These are phyloP conservation scores for Ctenopoma multispine DNA, from an alignment of 2,797 vertebrate species.

Conservation along the genomic window DNA sequence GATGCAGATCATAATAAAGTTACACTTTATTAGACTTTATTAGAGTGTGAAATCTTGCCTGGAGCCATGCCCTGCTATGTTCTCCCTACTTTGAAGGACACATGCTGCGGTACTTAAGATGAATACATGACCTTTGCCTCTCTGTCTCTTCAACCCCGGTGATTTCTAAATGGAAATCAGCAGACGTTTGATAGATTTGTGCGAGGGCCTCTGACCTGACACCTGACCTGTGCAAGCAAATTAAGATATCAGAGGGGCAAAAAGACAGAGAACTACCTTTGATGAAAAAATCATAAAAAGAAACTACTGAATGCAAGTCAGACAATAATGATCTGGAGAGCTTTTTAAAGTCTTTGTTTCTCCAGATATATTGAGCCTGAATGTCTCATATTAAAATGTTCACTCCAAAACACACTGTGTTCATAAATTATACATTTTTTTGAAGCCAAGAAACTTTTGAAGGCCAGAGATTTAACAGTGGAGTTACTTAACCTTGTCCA, in stretches of 20 bases:
- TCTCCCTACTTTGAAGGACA: slow-evolving; percentile 57
- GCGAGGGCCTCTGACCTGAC: slow-evolving; percentile 31
- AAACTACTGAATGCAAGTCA: slow-evolving; percentile 15
- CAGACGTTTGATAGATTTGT: slow-evolving; percentile 42
- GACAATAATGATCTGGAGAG: not conserved
- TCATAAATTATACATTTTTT: not conserved
- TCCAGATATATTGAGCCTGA: not conserved
- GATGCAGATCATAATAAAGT: slow-evolving; percentile 36
- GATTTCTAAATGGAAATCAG: slow-evolving; percentile 60
- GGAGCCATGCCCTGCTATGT: slow-evolving; percentile 37
- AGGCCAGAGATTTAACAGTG: slow-evolving; percentile 52
- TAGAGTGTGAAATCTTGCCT: slow-evolving; percentile 28
- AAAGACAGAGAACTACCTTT: slow-evolving; percentile 7
- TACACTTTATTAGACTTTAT: slow-evolving; percentile 6
- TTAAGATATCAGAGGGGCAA: slow-evolving; percentile 28
- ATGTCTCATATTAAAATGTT: slow-evolving; percentile 12
- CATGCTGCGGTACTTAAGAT: slow-evolving; percentile 41
- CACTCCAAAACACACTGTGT: slow-evolving; percentile 12
- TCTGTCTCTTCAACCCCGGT: slow-evolving; percentile 30
- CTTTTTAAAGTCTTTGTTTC: not conserved
- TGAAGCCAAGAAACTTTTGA: slow-evolving; percentile 48
- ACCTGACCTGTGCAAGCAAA: slow-evolving; percentile 34
- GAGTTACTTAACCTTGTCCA: slow-evolving; percentile 82
- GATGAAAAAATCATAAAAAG: slow-evolving; percentile 9
- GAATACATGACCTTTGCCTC: slow-evolving; percentile 45